phyloP scores from a whole-genome alignment of 2,888 invertebrate species.

The Acrocyrtus sp. region DNA sequence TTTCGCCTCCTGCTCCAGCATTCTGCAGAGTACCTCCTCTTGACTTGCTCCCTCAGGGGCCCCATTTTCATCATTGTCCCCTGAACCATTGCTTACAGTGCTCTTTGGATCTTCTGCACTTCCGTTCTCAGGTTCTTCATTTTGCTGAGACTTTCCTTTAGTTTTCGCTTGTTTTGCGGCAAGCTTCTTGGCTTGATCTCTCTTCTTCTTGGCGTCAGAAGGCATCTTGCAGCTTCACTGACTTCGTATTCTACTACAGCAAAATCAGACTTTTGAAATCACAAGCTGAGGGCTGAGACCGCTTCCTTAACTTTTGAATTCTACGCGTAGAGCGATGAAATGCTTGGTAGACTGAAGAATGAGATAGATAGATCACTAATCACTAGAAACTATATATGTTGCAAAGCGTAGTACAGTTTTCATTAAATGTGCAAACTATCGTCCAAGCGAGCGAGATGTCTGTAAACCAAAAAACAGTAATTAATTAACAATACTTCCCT shows the following conservation, averaged over 20 bases:
- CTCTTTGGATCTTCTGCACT: slow-evolving; percentile 66
- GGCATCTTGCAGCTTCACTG: slow-evolving; percentile 85
- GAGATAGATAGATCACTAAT: too few relatives aligned
- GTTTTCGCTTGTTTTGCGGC: slow-evolving; percentile 75
- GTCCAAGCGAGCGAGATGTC: too few relatives aligned
- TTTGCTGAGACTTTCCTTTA: slow-evolving; percentile 67
- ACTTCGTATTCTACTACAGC: neutral
- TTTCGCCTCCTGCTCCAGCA: too few relatives aligned
- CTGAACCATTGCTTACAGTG: slow-evolving; percentile 55
- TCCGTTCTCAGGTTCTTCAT: slow-evolving; percentile 65
- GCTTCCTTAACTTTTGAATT: too few relatives aligned
- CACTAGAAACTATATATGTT: too few relatives aligned
- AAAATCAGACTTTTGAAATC: slow-evolving; percentile 33
- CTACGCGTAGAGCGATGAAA: too few relatives aligned
- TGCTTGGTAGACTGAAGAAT: too few relatives aligned
- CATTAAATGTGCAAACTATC: too few relatives aligned
- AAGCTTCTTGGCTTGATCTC: slow-evolving; percentile 97
- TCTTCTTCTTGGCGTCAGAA: slow-evolving; percentile 98
- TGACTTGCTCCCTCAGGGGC: slow-evolving; percentile 93
- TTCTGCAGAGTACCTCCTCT: slow-evolving; percentile 96
- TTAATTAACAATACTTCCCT: too few relatives aligned
- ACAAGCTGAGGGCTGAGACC: too few relatives aligned
- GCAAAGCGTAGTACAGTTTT: too few relatives aligned
- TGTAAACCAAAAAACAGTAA: too few relatives aligned
- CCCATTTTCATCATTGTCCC: slow-evolving; percentile 38